A percentile compares a stretch with the other conserved stretches of the same genome.
These are phyloP conservation scores for Trochalopteron elliotii DNA, from an alignment of 2,113 vertebrate species.

Conservation along the genomic window DNA sequence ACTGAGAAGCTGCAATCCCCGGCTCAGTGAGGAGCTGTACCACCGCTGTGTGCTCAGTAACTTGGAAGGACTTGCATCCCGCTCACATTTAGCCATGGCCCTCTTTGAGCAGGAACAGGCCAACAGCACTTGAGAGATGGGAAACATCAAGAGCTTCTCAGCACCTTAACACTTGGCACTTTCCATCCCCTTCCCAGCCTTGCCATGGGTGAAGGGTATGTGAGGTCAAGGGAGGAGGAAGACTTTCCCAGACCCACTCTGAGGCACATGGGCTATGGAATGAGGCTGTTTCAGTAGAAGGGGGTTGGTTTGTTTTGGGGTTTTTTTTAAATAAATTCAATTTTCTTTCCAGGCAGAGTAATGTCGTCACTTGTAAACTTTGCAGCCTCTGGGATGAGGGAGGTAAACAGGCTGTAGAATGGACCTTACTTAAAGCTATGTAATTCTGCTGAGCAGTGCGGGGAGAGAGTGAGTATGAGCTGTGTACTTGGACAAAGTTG, in stretches of 20 bases:
- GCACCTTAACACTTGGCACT: conserved; percentile 69
- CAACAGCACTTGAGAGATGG: conserved; percentile 84
- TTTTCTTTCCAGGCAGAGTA: conserved; percentile 28
- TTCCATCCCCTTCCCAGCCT: conserved; percentile 24
- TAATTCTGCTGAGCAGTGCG: background rate
- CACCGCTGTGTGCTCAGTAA: conserved; percentile 95
- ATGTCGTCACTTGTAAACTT: background rate
- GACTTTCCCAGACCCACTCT: background rate
- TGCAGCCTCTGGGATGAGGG: background rate
- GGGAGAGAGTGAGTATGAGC: background rate
- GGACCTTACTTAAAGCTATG: rapidly evolving
- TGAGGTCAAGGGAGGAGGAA: background rate
- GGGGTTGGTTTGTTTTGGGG: background rate
- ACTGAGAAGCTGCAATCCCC: conserved; percentile 84
- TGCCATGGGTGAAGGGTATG: background rate
- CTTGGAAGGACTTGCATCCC: conserved; percentile 89
- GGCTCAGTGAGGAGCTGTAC: conserved; percentile 92
- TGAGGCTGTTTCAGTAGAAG: background rate
- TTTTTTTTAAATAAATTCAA: background rate
- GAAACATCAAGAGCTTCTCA: background rate
- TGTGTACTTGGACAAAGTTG: background rate
- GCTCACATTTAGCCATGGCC: conserved; percentile 89
- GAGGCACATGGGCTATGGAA: background rate
- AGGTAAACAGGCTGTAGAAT: background rate
- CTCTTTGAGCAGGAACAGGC: conserved; percentile 96